Conservation (phyloP, 2,888 invertebrate species). For the Scaptomyza reducta region DNA sequence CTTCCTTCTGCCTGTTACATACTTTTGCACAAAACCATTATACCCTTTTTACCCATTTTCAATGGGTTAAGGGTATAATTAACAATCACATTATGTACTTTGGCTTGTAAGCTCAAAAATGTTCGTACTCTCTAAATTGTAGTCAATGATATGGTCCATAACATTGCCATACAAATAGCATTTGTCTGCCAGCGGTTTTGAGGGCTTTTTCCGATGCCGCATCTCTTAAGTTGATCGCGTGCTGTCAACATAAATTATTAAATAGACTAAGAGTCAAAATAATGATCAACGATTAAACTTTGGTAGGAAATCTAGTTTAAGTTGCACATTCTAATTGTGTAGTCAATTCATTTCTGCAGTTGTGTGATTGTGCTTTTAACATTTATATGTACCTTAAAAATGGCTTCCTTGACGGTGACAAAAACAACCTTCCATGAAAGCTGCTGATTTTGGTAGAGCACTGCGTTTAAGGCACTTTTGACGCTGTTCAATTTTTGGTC, state of each 20-base stretch:
- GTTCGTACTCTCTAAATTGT: slow-evolving; percentile 76
- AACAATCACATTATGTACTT: background rate
- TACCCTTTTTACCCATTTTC: too few relatives aligned
- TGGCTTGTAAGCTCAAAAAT: background rate
- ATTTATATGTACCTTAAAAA: slow-evolving; percentile 60
- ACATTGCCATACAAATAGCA: slow-evolving; percentile 74
- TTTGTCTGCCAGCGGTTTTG: slow-evolving; percentile 73
- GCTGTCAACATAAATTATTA: slow-evolving; percentile 48
- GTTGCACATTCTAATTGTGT: background rate
- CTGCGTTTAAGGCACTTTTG: slow-evolving; percentile 60
- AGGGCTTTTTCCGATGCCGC: slow-evolving; percentile 63
- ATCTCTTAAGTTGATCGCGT: slow-evolving; percentile 67
- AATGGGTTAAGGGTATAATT: too few relatives aligned
- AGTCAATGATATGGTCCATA: slow-evolving; percentile 78
- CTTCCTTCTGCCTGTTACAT: too few relatives aligned
- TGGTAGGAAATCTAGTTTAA: background rate
- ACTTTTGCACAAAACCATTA: too few relatives aligned
- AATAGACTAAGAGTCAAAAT: background rate
- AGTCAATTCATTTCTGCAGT: background rate
- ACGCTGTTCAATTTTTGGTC: slow-evolving; percentile 69
- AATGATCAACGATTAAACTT: too few relatives aligned
- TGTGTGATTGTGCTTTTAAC: background rate
- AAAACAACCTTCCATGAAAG: slow-evolving; percentile 73
- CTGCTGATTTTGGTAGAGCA: slow-evolving; percentile 48
- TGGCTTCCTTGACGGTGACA: slow-evolving; percentile 64